Percentiles rank a stretch among this genome's conserved stretches.
Evolutionary conservation across 2,113 vertebrate genomes (phyloP).

Genomic region (Oreocharis arfaki): DNA sequence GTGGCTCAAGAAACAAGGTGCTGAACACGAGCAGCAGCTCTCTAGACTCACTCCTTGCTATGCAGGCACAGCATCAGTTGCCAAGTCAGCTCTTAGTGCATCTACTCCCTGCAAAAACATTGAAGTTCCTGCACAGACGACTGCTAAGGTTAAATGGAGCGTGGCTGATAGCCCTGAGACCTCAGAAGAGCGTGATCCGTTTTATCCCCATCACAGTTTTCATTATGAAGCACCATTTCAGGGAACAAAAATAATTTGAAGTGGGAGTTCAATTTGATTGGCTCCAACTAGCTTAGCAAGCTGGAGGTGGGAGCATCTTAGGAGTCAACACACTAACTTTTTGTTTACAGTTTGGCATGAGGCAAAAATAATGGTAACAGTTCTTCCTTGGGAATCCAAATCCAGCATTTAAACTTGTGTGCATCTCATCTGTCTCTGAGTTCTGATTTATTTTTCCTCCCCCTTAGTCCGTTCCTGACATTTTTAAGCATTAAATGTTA

Average conservation of each 20-base stretch:
- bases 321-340: not conserved
- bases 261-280: not conserved
- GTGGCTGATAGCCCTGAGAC: not conserved
- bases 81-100: not conserved
- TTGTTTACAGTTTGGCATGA: not conserved
- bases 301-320: not conserved
- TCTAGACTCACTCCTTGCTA: fast-evolving
- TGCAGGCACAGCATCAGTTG: not conserved
- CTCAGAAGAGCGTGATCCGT: not conserved
- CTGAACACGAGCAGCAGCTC: not conserved
- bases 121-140: not conserved
- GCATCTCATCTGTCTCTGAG: not conserved
- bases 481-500: constrained; percentile 52
- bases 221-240: not conserved
- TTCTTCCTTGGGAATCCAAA: not conserved
- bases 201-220: not conserved
- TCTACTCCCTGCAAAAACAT: not conserved
- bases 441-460: not conserved
- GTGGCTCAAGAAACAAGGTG: not conserved
- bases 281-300: not conserved
- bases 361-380: not conserved
- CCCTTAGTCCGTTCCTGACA: not conserved
- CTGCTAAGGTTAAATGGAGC: not conserved
- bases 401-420: not conserved
- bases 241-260: not conserved